These are phyloP conservation scores for Temnothorax curvispinosus DNA, from an alignment of 1,140 invertebrate genomes.

Conservation along the genomic window DNA sequence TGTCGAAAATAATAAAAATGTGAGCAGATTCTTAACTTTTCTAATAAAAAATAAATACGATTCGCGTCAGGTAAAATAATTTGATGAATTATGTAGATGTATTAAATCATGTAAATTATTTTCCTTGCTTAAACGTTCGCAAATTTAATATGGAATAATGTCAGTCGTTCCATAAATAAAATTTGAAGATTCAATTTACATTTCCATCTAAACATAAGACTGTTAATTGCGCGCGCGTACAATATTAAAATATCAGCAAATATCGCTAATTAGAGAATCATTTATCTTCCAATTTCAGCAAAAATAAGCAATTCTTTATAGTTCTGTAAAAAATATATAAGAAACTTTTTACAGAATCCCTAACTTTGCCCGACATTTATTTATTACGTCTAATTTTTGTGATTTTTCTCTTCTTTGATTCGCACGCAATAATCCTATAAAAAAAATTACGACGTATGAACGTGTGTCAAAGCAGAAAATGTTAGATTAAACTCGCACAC, in stretches of 20 bases:
- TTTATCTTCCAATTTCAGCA: background rate
- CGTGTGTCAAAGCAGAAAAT: background rate
- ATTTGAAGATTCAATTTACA: background rate
- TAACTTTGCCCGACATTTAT: background rate
- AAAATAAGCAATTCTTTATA: background rate
- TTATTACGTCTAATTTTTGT: background rate
- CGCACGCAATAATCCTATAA: background rate
- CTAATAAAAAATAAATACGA: background rate
- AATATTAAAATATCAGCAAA: background rate
- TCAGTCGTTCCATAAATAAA: background rate
- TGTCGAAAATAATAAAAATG: background rate
- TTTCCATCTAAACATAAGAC: background rate
- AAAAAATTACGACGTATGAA: background rate
- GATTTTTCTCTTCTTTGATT: background rate
- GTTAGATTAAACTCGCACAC: slow-evolving; percentile 21
- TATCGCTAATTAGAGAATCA: background rate
- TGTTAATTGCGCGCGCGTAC: background rate
- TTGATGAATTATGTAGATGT: background rate
- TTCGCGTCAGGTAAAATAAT: background rate
- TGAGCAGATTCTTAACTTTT: background rate
- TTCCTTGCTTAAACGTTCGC: background rate
- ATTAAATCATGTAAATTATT: background rate
- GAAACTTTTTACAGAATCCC: background rate
- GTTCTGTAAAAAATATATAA: background rate
- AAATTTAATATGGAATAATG: background rate